These are phyloP conservation scores for Calliopum simillimum DNA, from an alignment of 2,888 invertebrate genomes.

Conservation along the genomic window DNA sequence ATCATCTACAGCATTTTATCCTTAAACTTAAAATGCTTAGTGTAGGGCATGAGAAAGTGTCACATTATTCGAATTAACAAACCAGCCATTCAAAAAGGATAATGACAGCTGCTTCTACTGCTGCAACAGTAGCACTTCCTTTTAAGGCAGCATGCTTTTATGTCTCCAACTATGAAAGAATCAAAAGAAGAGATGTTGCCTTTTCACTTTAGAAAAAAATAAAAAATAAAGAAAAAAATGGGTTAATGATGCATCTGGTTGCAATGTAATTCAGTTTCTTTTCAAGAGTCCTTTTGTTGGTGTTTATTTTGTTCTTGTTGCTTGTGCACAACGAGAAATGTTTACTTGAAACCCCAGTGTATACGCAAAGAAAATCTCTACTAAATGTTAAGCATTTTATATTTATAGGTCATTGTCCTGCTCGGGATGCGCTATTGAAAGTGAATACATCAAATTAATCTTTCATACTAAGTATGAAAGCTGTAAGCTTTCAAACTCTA, in stretches of 20 bases:
- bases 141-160: too few relatives aligned
- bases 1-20: too few relatives aligned
- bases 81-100: neutral
- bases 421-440: too few relatives aligned
- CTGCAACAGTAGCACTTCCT: neutral
- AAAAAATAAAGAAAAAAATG: neutral
- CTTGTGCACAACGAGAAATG: too few relatives aligned
- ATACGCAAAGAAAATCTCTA: too few relatives aligned
- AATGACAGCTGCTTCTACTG: neutral
- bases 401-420: too few relatives aligned
- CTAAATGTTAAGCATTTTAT: too few relatives aligned
- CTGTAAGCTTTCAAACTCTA: too few relatives aligned
- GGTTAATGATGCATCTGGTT: conserved; percentile 19
- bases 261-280: conserved; percentile 1
- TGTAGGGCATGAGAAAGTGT: neutral
- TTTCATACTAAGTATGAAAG: too few relatives aligned
- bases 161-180: neutral
- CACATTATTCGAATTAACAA: conserved; percentile 5
- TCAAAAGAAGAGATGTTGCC: neutral
- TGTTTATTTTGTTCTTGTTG: too few relatives aligned
- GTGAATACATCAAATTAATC: too few relatives aligned
- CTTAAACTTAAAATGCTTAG: neutral
- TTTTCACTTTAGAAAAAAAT: neutral
- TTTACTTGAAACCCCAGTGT: too few relatives aligned
- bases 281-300: conserved; percentile 5